Base-by-base conservation (phyloP, 92 coral and sea anemone genomes). In the Porites cylindrica region DNA sequence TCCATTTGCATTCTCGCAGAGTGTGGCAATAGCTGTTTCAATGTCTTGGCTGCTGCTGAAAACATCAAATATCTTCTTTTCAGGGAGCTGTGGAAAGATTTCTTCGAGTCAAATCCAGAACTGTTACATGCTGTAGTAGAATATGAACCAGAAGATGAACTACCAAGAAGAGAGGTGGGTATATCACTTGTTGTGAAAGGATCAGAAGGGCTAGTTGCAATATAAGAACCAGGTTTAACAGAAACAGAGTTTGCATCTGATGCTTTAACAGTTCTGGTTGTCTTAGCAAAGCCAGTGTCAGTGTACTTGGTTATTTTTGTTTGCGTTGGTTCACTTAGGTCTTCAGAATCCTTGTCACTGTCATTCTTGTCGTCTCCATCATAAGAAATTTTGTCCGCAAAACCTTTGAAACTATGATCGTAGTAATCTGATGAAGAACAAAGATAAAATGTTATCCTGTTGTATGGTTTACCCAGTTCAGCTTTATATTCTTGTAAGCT, bases 391-490 rank as follows among this genome's bases (percentile, higher is more conserved):
- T 19, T 70, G 50, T 60, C 71, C 47, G 23, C 75, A 82, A 82
- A 16, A 68, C 83, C 80, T 74, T 76, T 56, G 51, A 82, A 24
- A 17, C 66, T 88, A 63, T 77, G 50, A 59, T 82, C 76, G 43
- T 75, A 75, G 64, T 71, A 88, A 50, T 88, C 91, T 82, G 82
- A 82, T 68, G 79, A 70, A 80, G 69, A 50, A 68, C 93, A 90
- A 77, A 90, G 66, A 79, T 80, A 86, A 10, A 86, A 80, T 54
- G 93, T 90, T 80, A 90, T 24, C 83, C 93, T 24, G 67, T 80
- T 90, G 58, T 79, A 90, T 23, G 93, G 93, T 54, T 86, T 86
- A n/a, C 91, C 93, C 76, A 86, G 26, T 90, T 90, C 93, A 72
- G 20, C 38, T 86, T 86, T 86, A 47, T 89, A 90, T 69, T 81